These are phyloP conservation scores for Microplitis mediator DNA, from an alignment of 1,140 invertebrate species.

Conservation along the genomic window DNA sequence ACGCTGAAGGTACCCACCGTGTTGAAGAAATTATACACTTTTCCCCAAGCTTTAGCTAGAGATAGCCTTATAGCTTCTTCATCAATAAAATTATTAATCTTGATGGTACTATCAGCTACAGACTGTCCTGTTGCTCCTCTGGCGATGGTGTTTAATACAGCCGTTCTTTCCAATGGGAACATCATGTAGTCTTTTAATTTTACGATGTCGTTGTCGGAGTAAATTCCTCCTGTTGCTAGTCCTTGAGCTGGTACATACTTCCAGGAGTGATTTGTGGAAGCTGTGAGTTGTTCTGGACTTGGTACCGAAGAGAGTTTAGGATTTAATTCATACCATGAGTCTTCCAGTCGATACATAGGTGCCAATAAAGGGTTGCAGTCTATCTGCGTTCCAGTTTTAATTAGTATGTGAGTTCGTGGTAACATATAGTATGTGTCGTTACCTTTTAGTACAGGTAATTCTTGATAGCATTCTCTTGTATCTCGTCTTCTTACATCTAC, in stretches of 20 bases:
- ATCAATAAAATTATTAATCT: no score
- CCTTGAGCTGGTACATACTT: slow-evolving; percentile 20
- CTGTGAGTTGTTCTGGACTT: no score
- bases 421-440: slow-evolving; percentile 26
- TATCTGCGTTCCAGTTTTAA: slow-evolving; percentile 10
- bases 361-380: no score
- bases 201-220: not conserved
- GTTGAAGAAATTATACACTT: no score
- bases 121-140: slow-evolving; percentile 13
- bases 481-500: slow-evolving; percentile 22
- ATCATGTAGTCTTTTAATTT: slow-evolving; percentile 3
- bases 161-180: slow-evolving; percentile 19
- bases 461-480: slow-evolving; percentile 22
- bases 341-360: not conserved
- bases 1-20: no score
- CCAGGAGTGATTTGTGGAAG: slow-evolving; percentile 13
- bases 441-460: slow-evolving; percentile 20
- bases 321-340: not conserved
- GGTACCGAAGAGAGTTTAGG: no score
- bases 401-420: slow-evolving; percentile 30
- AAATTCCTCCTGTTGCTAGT: slow-evolving; percentile 13
- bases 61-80: no score
- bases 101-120: no score
- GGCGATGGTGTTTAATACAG: slow-evolving; percentile 19
- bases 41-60: no score